phyloP scores from a whole-genome alignment of 2,797 vertebrate genomes.

The Hoplostethus mediterraneus region DNA sequence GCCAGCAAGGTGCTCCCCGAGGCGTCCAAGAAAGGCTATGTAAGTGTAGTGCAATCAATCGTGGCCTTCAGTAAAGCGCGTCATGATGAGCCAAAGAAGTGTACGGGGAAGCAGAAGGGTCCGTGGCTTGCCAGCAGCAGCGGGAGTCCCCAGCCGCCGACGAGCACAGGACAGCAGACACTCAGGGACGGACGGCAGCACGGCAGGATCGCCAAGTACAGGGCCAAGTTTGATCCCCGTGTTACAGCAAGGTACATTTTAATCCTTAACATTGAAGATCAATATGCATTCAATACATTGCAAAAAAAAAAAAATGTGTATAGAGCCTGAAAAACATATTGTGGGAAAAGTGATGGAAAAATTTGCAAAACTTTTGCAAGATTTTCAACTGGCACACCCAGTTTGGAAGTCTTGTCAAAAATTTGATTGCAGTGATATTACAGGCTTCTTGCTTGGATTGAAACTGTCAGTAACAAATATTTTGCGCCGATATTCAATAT shows the following conservation, averaged over 20 bases:
- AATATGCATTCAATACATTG: too few species aligned
- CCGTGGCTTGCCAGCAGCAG: conserved; percentile 24
- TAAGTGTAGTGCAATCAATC: conserved; percentile 59
- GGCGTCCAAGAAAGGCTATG: conserved; percentile 45
- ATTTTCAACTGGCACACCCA: too few species aligned
- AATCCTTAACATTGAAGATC: not conserved
- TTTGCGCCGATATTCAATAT: too few species aligned
- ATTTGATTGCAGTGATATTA: too few species aligned
- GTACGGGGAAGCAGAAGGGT: conserved; percentile 1
- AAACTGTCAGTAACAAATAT: too few species aligned
- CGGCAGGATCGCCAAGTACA: conserved; percentile 48
- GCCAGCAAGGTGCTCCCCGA: conserved; percentile 55
- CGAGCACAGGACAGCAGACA: not conserved
- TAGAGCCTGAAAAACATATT: too few species aligned
- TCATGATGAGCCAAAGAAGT: conserved; percentile 26
- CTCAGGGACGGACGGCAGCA: not conserved
- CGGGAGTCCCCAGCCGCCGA: not conserved
- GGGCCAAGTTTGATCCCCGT: conserved; percentile 66
- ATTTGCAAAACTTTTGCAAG: too few species aligned
- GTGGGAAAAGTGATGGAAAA: too few species aligned
- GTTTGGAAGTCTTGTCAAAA: too few species aligned
- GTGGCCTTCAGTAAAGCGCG: conserved; percentile 56
- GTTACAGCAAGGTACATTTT: conserved; percentile 61
- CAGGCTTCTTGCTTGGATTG: too few species aligned
- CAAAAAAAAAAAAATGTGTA: too few species aligned